These are phyloP conservation scores for Pterostichus niger DNA, from an alignment of 2,888 invertebrate genomes.

Conservation along the genomic window DNA sequence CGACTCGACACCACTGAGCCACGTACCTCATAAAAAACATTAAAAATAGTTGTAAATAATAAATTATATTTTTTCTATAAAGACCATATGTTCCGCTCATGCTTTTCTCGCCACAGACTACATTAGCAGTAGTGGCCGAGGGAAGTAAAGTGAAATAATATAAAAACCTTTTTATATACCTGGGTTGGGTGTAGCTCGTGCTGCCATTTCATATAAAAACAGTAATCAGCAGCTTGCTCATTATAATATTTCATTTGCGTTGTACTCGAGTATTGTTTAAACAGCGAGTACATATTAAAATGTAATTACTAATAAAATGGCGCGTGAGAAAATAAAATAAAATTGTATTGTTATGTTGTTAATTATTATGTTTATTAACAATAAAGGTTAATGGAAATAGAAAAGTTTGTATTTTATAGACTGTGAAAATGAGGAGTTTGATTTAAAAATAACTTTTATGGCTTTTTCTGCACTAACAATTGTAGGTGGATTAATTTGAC, in stretches of 20 bases:
- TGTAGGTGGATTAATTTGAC: too few species aligned
- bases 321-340: neutral
- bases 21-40: too few species aligned
- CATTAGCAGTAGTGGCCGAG: neutral
- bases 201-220: constrained; percentile 27
- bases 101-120: neutral
- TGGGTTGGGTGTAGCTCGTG: neutral
- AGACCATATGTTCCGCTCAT: constrained; percentile 7
- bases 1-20: too few species aligned
- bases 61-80: neutral
- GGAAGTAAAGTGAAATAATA: constrained; percentile 38
- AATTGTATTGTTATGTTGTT: neutral
- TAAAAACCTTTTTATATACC: constrained; percentile 35
- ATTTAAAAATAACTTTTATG: too few species aligned
- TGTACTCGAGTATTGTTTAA: neutral
- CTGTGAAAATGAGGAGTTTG: too few species aligned
- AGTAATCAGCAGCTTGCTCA: constrained; percentile 23
- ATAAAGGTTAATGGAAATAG: too few species aligned
- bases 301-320: constrained; percentile 25
- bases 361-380: too few species aligned
- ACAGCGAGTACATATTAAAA: constrained; percentile 4
- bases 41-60: too few species aligned
- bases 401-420: too few species aligned
- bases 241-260: constrained; percentile 40
- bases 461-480: too few species aligned